Conservation (phyloP, 1,140 invertebrate species). For the Philopotamus ludificatus region DNA sequence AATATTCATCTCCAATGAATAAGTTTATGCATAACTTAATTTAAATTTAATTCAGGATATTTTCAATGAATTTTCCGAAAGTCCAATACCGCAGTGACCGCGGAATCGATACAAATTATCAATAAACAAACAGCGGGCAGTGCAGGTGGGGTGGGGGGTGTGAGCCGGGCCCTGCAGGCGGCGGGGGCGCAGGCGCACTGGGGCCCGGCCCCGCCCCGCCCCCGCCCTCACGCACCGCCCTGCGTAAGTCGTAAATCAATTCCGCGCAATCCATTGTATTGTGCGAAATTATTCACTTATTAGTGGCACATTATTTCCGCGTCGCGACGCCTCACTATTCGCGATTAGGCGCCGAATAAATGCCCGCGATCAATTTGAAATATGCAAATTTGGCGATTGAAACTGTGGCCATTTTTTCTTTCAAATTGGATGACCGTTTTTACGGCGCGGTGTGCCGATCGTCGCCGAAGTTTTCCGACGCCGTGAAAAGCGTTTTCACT, state of each 20-base stretch:
- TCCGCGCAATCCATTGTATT: constrained; percentile 21
- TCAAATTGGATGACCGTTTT: too few relatives aligned
- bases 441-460: too few relatives aligned
- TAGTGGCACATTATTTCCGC: constrained; percentile 17
- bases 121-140: neutral
- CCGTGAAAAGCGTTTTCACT: constrained; percentile 20
- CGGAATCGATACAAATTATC: neutral
- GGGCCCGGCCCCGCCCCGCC: neutral
- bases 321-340: neutral
- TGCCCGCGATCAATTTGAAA: too few relatives aligned
- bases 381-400: too few relatives aligned
- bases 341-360: too few relatives aligned
- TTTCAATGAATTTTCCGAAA: too few relatives aligned
- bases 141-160: neutral
- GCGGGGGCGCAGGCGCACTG: constrained; percentile 1
- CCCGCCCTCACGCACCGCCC: constrained; percentile 9
- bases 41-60: too few relatives aligned
- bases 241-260: constrained; percentile 34
- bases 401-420: too few relatives aligned
- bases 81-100: neutral
- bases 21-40: neutral
- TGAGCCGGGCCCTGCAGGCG: neutral
- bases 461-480: too few relatives aligned
- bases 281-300: constrained; percentile 29
- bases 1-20: neutral